A percentile compares a stretch with the other conserved stretches of the same genome.
Evolutionary conservation across 2,888 invertebrate genomes (phyloP).

Genomic region (Cerceris ruficornis): DNA sequence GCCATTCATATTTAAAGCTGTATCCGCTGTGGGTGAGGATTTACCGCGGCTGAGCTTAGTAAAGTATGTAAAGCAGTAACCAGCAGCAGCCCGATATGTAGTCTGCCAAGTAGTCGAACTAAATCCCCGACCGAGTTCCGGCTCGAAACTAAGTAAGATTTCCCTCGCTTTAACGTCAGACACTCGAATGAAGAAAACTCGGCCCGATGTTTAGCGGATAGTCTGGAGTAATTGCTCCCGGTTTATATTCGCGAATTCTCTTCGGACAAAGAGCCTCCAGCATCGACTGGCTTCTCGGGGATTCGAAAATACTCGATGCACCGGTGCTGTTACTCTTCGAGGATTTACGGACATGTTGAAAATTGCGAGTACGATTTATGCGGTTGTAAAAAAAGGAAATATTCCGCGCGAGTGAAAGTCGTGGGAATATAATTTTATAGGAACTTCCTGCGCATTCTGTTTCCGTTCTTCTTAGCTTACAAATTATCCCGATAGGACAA

Average conservation of each 20-base stretch:
- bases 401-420: too few species aligned
- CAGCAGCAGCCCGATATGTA: conserved; percentile 27
- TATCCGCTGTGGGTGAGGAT: conserved; percentile 61
- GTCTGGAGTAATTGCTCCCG: background rate
- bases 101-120: conserved; percentile 45
- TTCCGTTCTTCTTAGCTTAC: too few species aligned
- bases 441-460: too few species aligned
- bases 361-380: too few species aligned
- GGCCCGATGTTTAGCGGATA: background rate
- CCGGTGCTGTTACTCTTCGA: too few species aligned
- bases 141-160: background rate
- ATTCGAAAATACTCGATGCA: background rate
- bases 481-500: too few species aligned
- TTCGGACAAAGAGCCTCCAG: background rate
- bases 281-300: background rate
- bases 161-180: conserved; percentile 5
- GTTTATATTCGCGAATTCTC: background rate
- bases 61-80: conserved; percentile 66
- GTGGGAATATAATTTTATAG: too few species aligned
- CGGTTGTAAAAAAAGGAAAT: too few species aligned
- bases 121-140: conserved; percentile 24
- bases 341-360: too few species aligned
- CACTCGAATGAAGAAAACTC: background rate
- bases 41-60: conserved; percentile 57
- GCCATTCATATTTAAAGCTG: conserved; percentile 74